These are phyloP conservation scores for Blastomussa wellsi DNA, from an alignment of 92 coral and sea anemone species.

Conservation along the genomic window DNA sequence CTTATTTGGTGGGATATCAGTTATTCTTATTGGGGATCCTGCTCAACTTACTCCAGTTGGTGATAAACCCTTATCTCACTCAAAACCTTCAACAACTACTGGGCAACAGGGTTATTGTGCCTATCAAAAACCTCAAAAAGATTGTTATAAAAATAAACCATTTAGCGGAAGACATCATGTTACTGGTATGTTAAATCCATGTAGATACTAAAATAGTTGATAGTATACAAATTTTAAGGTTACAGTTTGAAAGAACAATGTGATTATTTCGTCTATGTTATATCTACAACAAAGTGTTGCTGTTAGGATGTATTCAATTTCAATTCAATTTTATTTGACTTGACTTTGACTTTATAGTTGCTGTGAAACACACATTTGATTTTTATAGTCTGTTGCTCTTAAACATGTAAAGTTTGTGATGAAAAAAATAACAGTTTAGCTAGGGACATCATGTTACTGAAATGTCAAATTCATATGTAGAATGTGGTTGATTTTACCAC, in stretches of 20 bases:
- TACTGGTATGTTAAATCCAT: conserved; percentile 12
- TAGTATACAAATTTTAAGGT: conserved; percentile 7
- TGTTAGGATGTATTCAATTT: too few species aligned
- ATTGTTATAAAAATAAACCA: too few species aligned
- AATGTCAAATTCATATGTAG: conserved; percentile 16
- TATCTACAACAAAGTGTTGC: too few species aligned
- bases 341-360: conserved; percentile 11
- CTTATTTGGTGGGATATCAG: conserved; percentile 68
- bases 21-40: conserved; percentile 67
- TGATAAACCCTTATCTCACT: conserved; percentile 66
- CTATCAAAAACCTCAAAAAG: not conserved
- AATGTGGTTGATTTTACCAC: conserved; percentile 25
- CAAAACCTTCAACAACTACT: conserved; percentile 41
- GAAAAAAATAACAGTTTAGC: conserved; percentile 6
- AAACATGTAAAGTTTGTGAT: conserved; percentile 20
- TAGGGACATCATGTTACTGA: conserved; percentile 15
- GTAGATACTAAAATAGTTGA: conserved; percentile 10
- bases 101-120: conserved; percentile 58
- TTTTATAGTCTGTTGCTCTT: conserved; percentile 20
- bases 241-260: conserved; percentile 4
- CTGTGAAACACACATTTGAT: conserved; percentile 22
- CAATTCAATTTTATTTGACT: not conserved
- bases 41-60: conserved; percentile 72
- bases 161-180: not conserved
- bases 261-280: too few species aligned